Evolutionary conservation across 2,888 invertebrate genomes (phyloP), one percentile per base, ranked within the genome.

Genomic region (Tryphoninae sp.): DNA sequence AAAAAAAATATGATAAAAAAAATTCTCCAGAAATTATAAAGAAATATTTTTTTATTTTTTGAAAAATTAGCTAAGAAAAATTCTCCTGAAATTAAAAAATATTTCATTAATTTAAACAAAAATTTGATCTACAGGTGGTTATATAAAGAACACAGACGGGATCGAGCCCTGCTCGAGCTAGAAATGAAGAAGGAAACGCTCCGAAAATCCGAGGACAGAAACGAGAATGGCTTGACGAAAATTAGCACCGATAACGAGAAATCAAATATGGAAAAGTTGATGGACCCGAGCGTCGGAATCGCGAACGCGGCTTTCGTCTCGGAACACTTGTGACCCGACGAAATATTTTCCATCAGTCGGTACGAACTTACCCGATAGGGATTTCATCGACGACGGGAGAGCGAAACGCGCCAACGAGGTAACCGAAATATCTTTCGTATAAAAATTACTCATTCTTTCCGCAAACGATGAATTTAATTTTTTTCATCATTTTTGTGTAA

Each of bases 81-180:
- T 26, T 26, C 26, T 45, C 13, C 8, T 8, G 0, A 8, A 45
- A 45, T 13, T 45, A 45, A 8, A 45, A 45, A 3, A 4, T 4
- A 26, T 2, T 26, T 26, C 4, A 3, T 26, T 26, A 3, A 4
- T 26, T 26, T 26, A 45, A 8, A 8, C 2, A 8, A 8, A 9
- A 0, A 45, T 11, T 45, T 45, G 6, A 26, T 76, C 93, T 93
- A 71, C 91, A 95, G 95, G 76, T 96, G 95, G 95, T 93, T 96
- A 91, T 95, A 95, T 90, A 92, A 94, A 84, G 95, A 95, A 69
- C 95, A 95, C 87, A 94, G 94, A 87, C 94, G 94, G 87, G 94
- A 95, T 85, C 87, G 88, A 0, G 84, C 83, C 0, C 11, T 84
- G 26, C 55, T 84, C 72, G 88, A 89, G 53, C 84, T 82, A 65